phyloP scores from a whole-genome alignment of 2,113 vertebrate genomes.

The Cephalophus harveyi region DNA sequence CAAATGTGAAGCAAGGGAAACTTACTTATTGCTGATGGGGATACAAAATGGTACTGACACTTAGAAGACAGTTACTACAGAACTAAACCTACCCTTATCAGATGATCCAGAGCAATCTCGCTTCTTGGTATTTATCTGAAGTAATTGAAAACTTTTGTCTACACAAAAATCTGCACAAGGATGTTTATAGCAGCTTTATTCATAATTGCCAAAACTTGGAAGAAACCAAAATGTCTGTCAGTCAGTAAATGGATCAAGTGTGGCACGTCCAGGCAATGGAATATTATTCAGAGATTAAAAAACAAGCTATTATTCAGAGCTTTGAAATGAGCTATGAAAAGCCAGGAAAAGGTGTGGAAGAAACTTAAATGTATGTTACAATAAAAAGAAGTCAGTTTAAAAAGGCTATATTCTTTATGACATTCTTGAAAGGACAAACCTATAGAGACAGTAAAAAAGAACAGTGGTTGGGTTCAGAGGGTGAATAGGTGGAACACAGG shows the following conservation, averaged over 20 bases:
- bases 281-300: neutral
- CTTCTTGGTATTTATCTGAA: neutral
- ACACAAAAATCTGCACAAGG: neutral
- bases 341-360: neutral
- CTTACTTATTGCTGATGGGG: neutral
- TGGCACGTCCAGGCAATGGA: neutral
- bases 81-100: neutral
- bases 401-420: neutral
- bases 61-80: neutral
- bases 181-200: neutral
- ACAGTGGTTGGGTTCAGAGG: neutral
- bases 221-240: neutral
- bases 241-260: neutral
- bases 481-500: neutral
- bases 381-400: neutral
- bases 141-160: neutral
- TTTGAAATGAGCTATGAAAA: neutral
- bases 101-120: neutral
- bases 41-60: neutral
- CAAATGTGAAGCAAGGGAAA: neutral
- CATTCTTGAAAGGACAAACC: neutral
- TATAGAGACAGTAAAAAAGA: neutral
- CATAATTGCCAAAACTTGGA: neutral
- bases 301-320: neutral
- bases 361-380: neutral